phyloP scores from a whole-genome alignment of 2,797 vertebrate genomes.

The Dallia pectoralis region DNA sequence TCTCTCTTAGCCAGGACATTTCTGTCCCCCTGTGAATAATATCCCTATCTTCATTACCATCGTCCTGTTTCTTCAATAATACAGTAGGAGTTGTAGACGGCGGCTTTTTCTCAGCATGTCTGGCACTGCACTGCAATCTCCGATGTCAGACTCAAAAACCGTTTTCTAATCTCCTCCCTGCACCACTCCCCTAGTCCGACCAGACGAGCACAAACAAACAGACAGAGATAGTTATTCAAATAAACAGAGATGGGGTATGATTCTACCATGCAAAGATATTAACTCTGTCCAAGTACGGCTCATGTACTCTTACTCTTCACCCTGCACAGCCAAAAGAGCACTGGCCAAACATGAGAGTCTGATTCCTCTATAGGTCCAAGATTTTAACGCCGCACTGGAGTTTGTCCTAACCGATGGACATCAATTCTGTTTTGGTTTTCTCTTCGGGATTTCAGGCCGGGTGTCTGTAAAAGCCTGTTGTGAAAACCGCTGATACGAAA shows the following conservation, averaged over 20 bases:
- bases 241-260: background rate
- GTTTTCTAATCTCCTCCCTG: background rate
- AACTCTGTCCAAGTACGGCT: too few relatives aligned
- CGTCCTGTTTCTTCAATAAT: background rate
- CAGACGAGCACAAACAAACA: background rate
- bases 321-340: too few relatives aligned
- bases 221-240: background rate
- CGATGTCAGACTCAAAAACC: background rate
- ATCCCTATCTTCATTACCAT: background rate
- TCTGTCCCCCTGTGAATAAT: background rate
- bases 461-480: too few relatives aligned
- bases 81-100: background rate
- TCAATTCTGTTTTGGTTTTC: too few relatives aligned
- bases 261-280: background rate
- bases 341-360: too few relatives aligned
- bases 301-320: too few relatives aligned
- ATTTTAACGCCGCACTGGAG: too few relatives aligned
- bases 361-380: too few relatives aligned
- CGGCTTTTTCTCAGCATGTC: background rate
- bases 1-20: slow-evolving; percentile 9
- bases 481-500: too few relatives aligned
- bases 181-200: background rate
- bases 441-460: too few relatives aligned
- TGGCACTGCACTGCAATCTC: too few relatives aligned
- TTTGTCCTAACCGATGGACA: too few relatives aligned